Evolutionary conservation across 2,113 vertebrate species (phyloP), one percentile per base, ranked within the genome.

Genomic region (Misgurnus anguillicaudatus): DNA sequence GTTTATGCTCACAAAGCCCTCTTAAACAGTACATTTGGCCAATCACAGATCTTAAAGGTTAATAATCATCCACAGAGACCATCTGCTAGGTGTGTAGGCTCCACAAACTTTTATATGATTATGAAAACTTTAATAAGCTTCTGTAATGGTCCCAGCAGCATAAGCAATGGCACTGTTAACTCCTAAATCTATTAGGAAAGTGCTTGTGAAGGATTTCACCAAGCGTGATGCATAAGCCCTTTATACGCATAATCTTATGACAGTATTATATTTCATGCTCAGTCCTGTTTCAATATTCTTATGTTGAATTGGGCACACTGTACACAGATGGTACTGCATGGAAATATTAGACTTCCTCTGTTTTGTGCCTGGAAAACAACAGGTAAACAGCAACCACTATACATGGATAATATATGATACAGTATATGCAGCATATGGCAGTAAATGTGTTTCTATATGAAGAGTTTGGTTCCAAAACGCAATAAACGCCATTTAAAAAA

Each of bases 91-190:
- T 75, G 57, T 63, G 55, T 66, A 70, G 13, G 68, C 17, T 55
- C 36, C 61, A 80, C 79, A 75, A 39, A 75, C 71, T 68, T 60
- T 42, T 60, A 73, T 60, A 58, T 21, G 3, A 9, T 58, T 73
- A 58, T 58, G 41, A 73, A 72, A 73, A 73, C n/a, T 58, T 73
- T 60, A 60, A 60, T 73, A 21, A 24, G 70, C 70, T 73, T 58
- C 11, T 24, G 55, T 42, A 73, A 58, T 73, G 38, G 70, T 7
- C 69, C n/a, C n/a, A 58, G 53, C 10, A 72, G 70, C 38, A 24
- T 60, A 38, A 71, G 53, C 36, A 9, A n/a, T 41, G 70, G n/a
- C 1, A 13, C 38, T 72, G 70, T 42, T 58, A 58, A 58, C 53
- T 58, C 39, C 41, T 58, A 73, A 73, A 73, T 60, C 53, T 19